Evolutionary conservation across 53 echinoderm and acorn worm species (phyloP), one percentile per base, ranked within the genome.

Genomic region (Stichopus horrens): DNA sequence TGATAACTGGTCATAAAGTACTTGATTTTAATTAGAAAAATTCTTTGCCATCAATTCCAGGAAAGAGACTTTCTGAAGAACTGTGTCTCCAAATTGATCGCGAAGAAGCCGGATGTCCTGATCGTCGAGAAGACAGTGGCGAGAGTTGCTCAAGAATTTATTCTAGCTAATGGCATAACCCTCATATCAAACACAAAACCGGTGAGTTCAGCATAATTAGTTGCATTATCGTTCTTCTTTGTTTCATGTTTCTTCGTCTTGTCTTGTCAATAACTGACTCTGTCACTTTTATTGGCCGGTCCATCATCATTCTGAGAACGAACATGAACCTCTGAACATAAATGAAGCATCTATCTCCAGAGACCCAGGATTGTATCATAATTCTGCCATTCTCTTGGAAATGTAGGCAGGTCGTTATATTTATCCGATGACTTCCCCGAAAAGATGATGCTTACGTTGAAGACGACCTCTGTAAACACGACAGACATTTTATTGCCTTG

Each of bases 41-140:
- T 67, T 67, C 68, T n/a, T n/a, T 67, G n/a, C n/a, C 68, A 11
- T 3, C 11, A 14, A n/a, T 51, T 52, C 77, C 83, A 99, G 99
- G 99, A 99, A 59, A 96, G 96, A 86, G 99, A 96, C 23, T 94
- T 93, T 71, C 86, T 99, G 79, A 99, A 96, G 91, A 99, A 99
- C 57, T 99, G 94, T 84, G 94, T 99, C 0, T 74, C 94, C 60
- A 94, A 96, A 92, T 93, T 99, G 14, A 92, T 91, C 5, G 93
- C 95, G 7, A 66, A 93, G 83, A 85, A 92, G 81, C 99, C 99
- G 4, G 88, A 94, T 19, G 88, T 99, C 21, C 86, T 99, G 86
- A 92, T 99, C 4, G 99, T 99, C 6, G 99, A 99, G 91, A 99
- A 94, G 90, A 92, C 95, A 4, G 99, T 99, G 5, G 99, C 96